Percentiles rank a stretch among this genome's conserved stretches.
Evolutionary conservation across 2,113 vertebrate species (phyloP).

Genomic region (Bombycilla garrulus): DNA sequence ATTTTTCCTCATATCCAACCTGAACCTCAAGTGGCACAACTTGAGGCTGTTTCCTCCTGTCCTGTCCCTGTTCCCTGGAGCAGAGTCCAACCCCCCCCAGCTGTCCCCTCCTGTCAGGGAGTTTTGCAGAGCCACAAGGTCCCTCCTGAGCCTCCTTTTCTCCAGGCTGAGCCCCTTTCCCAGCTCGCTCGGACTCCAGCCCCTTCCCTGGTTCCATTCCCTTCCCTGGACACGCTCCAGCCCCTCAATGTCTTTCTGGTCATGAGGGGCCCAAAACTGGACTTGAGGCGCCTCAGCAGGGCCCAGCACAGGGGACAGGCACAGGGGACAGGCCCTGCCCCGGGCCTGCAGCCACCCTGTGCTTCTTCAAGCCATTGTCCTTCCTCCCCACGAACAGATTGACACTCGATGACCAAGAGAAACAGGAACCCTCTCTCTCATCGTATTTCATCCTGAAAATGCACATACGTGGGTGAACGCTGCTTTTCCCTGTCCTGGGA

Average conservation of each 20-base stretch:
- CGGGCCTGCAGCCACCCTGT: background rate
- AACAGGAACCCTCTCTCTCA: background rate
- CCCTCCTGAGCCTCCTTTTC: background rate
- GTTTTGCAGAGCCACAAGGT: fast-evolving
- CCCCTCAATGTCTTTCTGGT: background rate
- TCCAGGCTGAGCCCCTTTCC: background rate
- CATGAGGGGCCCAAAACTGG: background rate
- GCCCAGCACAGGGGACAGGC: too few relatives aligned
- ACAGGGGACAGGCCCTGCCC: background rate
- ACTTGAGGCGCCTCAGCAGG: background rate
- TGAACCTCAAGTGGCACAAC: background rate
- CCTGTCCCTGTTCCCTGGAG: background rate
- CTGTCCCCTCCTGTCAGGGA: background rate
- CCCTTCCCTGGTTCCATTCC: background rate
- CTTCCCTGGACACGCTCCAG: background rate
- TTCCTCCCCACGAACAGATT: background rate
- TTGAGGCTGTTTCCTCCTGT: fast-evolving
- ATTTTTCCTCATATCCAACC: background rate
- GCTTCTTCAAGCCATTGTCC: background rate
- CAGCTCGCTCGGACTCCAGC: background rate
- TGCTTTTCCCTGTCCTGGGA: background rate
- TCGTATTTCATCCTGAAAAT: background rate
- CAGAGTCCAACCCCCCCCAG: fast-evolving
- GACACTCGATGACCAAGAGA: background rate
- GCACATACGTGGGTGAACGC: background rate